phyloP scores from a whole-genome alignment of 1,140 invertebrate genomes.

The Luehdorfia chinensis region DNA sequence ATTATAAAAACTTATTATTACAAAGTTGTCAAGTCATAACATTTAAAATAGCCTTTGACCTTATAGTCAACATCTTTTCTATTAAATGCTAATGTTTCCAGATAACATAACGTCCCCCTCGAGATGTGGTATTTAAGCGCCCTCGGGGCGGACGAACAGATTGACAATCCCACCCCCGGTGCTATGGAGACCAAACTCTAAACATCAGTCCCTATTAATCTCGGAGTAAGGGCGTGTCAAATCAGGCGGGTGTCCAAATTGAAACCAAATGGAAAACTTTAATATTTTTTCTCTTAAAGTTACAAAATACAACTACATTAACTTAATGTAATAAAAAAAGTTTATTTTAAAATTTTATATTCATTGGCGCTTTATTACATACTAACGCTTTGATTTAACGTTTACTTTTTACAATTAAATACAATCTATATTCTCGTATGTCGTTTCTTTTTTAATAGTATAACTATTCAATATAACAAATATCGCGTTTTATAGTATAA shows the following conservation, averaged over 20 bases:
- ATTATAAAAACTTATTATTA: too few species aligned
- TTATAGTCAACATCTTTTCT: slow-evolving; percentile 37
- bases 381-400: too few species aligned
- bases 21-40: too few species aligned
- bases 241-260: slow-evolving; percentile 28
- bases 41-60: slow-evolving; percentile 23
- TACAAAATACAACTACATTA: background rate
- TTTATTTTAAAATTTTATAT: too few species aligned
- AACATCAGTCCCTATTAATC: slow-evolving; percentile 69
- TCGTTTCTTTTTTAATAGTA: too few species aligned
- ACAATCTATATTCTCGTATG: too few species aligned
- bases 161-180: slow-evolving; percentile 51
- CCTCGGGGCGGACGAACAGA: slow-evolving; percentile 34
- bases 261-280: background rate
- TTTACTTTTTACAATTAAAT: too few species aligned
- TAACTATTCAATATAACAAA: too few species aligned
- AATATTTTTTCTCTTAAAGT: background rate
- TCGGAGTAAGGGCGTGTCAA: slow-evolving; percentile 58
- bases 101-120: slow-evolving; percentile 55
- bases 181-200: slow-evolving; percentile 62
- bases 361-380: too few species aligned
- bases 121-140: slow-evolving; percentile 69
- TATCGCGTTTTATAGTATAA: too few species aligned
- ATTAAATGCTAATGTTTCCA: slow-evolving; percentile 47
- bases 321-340: slow-evolving; percentile 20